A percentile compares a stretch with the other conserved stretches of the same genome.
These are phyloP conservation scores for Labrus mixtus DNA, from an alignment of 2,113 vertebrate genomes.

Conservation along the genomic window DNA sequence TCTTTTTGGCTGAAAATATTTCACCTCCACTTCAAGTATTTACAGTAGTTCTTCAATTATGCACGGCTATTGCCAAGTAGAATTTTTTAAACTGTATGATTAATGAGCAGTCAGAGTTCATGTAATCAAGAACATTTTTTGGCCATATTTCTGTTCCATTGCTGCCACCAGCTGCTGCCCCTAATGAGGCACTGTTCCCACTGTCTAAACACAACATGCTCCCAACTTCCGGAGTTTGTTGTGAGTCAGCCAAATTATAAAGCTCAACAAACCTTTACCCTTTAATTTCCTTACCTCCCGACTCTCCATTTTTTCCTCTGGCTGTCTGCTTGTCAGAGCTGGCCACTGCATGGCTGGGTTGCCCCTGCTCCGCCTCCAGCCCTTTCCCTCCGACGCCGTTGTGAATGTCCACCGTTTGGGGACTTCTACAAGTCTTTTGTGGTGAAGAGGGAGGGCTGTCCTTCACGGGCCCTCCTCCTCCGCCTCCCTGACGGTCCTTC, in stretches of 20 bases:
- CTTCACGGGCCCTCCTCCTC: slow-evolving; percentile 85
- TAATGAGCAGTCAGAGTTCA: slow-evolving; percentile 53
- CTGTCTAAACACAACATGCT: slow-evolving; percentile 25
- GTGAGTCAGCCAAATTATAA: background rate
- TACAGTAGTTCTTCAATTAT: slow-evolving; percentile 17
- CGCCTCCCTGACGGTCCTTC: slow-evolving; percentile 90
- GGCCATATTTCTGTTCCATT: slow-evolving; percentile 31
- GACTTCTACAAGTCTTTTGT: slow-evolving; percentile 87
- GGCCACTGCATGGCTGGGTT: slow-evolving; percentile 79
- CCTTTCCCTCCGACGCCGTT: slow-evolving; percentile 89
- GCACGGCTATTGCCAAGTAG: slow-evolving; percentile 24
- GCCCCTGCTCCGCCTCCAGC: slow-evolving; percentile 77
- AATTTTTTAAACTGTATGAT: slow-evolving; percentile 45
- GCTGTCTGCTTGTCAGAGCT: slow-evolving; percentile 81
- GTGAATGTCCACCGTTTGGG: slow-evolving; percentile 84
- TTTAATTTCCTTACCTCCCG: slow-evolving; percentile 80
- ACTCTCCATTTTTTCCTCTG: slow-evolving; percentile 81
- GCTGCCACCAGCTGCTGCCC: slow-evolving; percentile 38
- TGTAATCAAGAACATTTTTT: slow-evolving; percentile 56
- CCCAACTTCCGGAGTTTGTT: slow-evolving; percentile 2
- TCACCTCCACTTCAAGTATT: slow-evolving; percentile 9
- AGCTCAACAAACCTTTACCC: slow-evolving; percentile 49
- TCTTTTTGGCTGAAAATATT: too few species aligned
- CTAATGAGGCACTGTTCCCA: slow-evolving; percentile 48
- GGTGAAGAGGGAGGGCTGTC: slow-evolving; percentile 95